Conservation (phyloP, 2,888 invertebrate genomes). For the Erebia ligea region DNA sequence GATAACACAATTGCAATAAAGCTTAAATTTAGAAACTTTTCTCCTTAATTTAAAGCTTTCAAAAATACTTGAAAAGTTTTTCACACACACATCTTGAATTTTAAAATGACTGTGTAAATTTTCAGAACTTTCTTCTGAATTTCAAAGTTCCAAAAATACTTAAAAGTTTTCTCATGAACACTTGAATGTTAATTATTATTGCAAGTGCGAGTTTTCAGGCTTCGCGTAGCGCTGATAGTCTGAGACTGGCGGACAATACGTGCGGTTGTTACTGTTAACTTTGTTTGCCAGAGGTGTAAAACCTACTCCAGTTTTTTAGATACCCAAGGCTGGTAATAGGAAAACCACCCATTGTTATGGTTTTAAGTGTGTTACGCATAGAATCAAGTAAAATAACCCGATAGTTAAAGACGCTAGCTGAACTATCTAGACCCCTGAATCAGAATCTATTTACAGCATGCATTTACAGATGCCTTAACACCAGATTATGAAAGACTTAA, state of each 20-base stretch:
- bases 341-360: constrained; percentile 55
- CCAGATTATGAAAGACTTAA: too few species aligned
- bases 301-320: constrained; percentile 71
- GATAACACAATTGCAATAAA: background rate
- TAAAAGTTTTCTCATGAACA: background rate
- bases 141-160: background rate
- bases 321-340: constrained; percentile 55
- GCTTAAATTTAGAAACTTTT: background rate
- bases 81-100: background rate
- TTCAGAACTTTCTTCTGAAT: constrained; percentile 50
- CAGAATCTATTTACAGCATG: too few species aligned
- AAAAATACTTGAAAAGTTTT: background rate
- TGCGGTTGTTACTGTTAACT: constrained; percentile 50
- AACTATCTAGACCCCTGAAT: background rate
- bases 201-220: constrained; percentile 55
- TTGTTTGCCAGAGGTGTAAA: constrained; percentile 64
- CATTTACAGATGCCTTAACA: too few species aligned
- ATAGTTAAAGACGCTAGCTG: background rate
- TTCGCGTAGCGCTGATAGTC: constrained; percentile 54
- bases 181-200: background rate
- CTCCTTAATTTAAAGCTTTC: background rate
- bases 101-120: constrained; percentile 34
- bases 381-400: background rate
- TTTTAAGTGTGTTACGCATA: constrained; percentile 21
- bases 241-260: constrained; percentile 51